Evolutionary conservation across 2,888 invertebrate species (phyloP).

Genomic region (Cistogaster globosa): DNA sequence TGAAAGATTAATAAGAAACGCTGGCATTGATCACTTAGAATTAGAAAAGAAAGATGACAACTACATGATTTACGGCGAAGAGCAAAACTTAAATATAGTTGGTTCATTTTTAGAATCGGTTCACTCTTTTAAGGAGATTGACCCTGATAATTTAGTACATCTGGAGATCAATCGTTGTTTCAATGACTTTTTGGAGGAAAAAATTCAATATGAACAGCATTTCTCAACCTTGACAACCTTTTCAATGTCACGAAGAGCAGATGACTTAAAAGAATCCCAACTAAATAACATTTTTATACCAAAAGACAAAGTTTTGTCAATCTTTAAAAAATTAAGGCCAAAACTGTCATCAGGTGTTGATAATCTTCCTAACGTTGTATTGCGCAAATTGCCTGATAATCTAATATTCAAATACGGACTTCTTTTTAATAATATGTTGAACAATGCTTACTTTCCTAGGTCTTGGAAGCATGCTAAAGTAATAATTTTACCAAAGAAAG

Average conservation of each 20-base stretch:
- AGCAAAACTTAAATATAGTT: slow-evolving; percentile 33
- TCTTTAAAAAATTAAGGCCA: too few relatives aligned
- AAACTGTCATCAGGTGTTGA: too few relatives aligned
- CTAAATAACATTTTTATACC: too few relatives aligned
- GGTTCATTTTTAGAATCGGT: slow-evolving; percentile 43
- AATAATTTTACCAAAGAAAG: slow-evolving; percentile 15
- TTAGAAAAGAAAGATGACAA: slow-evolving; percentile 15
- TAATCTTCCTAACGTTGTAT: too few relatives aligned
- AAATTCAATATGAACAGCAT: slow-evolving; percentile 12
- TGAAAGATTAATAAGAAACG: slow-evolving; percentile 8
- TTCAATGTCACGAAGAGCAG: slow-evolving; percentile 1
- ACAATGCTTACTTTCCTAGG: slow-evolving; percentile 36
- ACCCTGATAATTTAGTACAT: slow-evolving; percentile 12
- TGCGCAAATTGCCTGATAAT: too few relatives aligned
- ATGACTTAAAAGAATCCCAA: slow-evolving; percentile 8
- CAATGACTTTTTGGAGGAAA: slow-evolving; percentile 34
- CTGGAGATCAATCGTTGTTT: slow-evolving; percentile 1
- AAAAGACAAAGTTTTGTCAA: too few relatives aligned
- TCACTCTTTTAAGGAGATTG: slow-evolving; percentile 44
- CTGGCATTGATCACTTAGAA: slow-evolving; percentile 6
- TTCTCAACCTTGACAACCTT: slow-evolving; percentile 19
- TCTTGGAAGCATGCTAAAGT: background rate
- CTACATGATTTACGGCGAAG: slow-evolving; percentile 17
- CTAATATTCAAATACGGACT: slow-evolving; percentile 7
- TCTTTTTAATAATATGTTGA: slow-evolving; percentile 27